Base-by-base conservation (phyloP, 2,797 vertebrate species). In the Heteromormyrus szaboi region DNA sequence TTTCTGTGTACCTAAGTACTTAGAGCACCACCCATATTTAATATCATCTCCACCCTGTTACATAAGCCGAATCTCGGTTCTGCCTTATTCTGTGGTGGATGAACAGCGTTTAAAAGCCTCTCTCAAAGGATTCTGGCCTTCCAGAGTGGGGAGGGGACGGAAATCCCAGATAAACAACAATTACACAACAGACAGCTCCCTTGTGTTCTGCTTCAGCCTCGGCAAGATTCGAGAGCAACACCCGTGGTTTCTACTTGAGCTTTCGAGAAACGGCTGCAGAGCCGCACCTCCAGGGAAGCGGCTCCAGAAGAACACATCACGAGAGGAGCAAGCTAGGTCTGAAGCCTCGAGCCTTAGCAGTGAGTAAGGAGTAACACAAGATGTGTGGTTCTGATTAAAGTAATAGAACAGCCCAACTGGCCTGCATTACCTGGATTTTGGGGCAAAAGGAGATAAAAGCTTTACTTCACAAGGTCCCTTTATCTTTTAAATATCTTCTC, bases 31-130 rank as follows among this genome's bases (percentile, higher is more conserved):
- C 93, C 92, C 93, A 93, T 92, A 92, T 95, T 94, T 93, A 93
- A 92, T 93, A 93, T 91, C 91, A 91, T 92, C 91, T 93, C 94
- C 95, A 95, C 94, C 93, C 92, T 94, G 92, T 93, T 95, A 95
- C 79, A 85, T 91, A 95, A 96, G 92, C 89, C 91, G 93, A 93
- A 91, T 93, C 93, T 95, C 93, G 92, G 89, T 76, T 89, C 79
- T 76, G n/a, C n/a, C 29, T 51, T 29, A 91, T 92, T 87, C 90
- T 87, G 68, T 88, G 92, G 89, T 76, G 91, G 92, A 88, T 89
- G 89, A 90, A 0, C 89, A 90, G 87, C 89, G 92, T 85, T 90
- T 92, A 91, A 91, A 91, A 92, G 68, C 92, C 94, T 89, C 89
- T 95, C 93, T 95, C 94, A 88, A 51, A 94, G 92, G 95, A 94